Evolutionary conservation across 2,888 invertebrate genomes (phyloP), one percentile per base, ranked within the genome.

Genomic region (Netelia virgata): DNA sequence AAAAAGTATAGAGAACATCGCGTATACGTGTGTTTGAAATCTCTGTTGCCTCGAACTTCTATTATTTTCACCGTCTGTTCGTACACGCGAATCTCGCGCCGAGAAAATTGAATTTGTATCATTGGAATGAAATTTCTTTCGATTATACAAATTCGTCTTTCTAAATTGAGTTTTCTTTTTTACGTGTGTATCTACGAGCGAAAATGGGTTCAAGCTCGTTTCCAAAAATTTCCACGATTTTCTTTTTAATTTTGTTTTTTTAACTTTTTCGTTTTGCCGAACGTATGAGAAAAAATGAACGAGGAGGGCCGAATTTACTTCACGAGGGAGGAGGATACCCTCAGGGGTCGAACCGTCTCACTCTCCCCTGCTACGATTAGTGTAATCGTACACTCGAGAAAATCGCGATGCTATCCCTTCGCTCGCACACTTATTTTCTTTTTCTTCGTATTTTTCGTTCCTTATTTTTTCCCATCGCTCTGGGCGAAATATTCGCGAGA

Each of bases 61-160:
- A 59, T 77, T 78, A 78, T 83, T 78, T 77, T 59, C 84, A 80
- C 80, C 83, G 87, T 87, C 85, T 83, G 83, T 88, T 86, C 63
- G 50, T n/a, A n/a, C 74, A 18, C 63, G 61, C 18, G 50, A 63
- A 63, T 10, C 63, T 61, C 74, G 50, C 20, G 36, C 20, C 63
- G 50, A 14, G 28, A 63, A 47, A 74, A 63, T 16, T 50, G 47
- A 63, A 74, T 28, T 47, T 36, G 18, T 11, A 64, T 55, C 64
- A 75, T 73, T 36, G 16, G 9, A 28, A 28, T 28, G 5, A 28
- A 28, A 28, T 5, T 28, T 5, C 6, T 5, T 5, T 28, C 28
- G 28, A 28, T 28, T 28, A 5, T 28, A 28, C 28, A 28, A 28
- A 28, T 28, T 1, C 28, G 3, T 28, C 3, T 28, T 28, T 28